Conservation (phyloP, 2,113 vertebrate genomes). For the Etia nguti region DNA sequence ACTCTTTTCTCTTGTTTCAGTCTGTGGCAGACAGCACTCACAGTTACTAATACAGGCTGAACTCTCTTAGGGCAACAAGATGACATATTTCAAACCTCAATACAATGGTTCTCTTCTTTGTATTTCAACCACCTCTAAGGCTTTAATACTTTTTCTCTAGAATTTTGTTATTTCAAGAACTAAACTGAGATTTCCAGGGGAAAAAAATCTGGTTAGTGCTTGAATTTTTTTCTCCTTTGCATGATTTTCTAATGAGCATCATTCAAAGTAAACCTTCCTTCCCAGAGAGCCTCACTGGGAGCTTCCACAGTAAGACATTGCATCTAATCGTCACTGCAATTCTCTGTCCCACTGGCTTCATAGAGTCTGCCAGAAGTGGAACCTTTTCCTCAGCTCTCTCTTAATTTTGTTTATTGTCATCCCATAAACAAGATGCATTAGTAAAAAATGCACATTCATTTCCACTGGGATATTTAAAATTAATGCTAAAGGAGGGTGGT, state of each 20-base stretch:
- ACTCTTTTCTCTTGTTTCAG: conserved; percentile 42
- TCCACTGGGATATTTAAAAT: neutral
- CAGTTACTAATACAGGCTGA: conserved; percentile 35
- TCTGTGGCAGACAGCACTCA: conserved; percentile 27
- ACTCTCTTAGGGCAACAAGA: conserved; percentile 43
- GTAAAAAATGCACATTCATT: neutral
- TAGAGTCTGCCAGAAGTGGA: conserved; percentile 11
- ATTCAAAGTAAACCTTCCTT: conserved; percentile 32
- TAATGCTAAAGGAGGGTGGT: fast-evolving
- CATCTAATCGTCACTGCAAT: conserved; percentile 29
- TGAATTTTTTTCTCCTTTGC: neutral
- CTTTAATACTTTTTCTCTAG: neutral
- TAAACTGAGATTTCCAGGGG: conserved; percentile 7
- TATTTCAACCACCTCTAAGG: conserved; percentile 24
- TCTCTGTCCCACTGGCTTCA: neutral
- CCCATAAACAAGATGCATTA: neutral
- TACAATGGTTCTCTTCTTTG: neutral
- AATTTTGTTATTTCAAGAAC: conserved; percentile 2
- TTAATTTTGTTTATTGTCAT: neutral
- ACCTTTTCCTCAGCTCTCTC: conserved; percentile 7
- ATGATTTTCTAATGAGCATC: conserved; percentile 26
- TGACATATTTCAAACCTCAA: conserved; percentile 41
- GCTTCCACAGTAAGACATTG: conserved; percentile 1
- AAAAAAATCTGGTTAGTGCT: neutral
- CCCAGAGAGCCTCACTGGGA: conserved; percentile 16